Base-by-base conservation (phyloP, 2,888 invertebrate genomes). In the Seira musarum region DNA sequence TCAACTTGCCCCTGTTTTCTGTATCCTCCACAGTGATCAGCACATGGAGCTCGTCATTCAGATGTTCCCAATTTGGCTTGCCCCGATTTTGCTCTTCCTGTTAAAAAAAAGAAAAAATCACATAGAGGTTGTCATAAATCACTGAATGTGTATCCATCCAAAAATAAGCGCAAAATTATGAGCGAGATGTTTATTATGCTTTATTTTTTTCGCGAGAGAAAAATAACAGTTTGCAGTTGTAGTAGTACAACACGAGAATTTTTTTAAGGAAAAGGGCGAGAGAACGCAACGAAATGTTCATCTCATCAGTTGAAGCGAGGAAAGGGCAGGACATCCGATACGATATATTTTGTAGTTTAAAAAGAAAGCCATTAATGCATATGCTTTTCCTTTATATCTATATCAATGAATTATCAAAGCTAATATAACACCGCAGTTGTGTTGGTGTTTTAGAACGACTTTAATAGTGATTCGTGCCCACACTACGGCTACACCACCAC, bases 51-150 rank as follows among this genome's bases (percentile, higher is more conserved):
- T 99, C 99, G 89, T 99, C 99, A 87, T 97, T 97, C 89, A 99
- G 91, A 89, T 99, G 99, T 90, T 99, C 99, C 99, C 99, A 99
- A 91, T 99, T 99, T 85, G 99, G 98, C 91, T 99, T 99, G 87
- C 99, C 99, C 89, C 98, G 93, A 91, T 99, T 99, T 88, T 96
- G 94, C 89, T 99, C 99, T 92, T 99, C 99, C 99, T 99, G 91
- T 35, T 88, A 87, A 74, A 64, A 63, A n/a, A 75, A 81, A 83
- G 40, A 66, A 80, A 81, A 70, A 82, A 25, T 80, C 71, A 82
- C 71, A 83, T 70, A 73, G 63, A 72, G 22, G 40, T 80, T 61
- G 67, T 76, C 79, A 82, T 84, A 84, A 84, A 84, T 84, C 84
- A 83, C 75, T 57, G n/a, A n/a, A 40, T 30, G 57, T 66, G 24